Base-by-base conservation (phyloP, 1,140 invertebrate genomes). In the Halictus rubicundus region DNA sequence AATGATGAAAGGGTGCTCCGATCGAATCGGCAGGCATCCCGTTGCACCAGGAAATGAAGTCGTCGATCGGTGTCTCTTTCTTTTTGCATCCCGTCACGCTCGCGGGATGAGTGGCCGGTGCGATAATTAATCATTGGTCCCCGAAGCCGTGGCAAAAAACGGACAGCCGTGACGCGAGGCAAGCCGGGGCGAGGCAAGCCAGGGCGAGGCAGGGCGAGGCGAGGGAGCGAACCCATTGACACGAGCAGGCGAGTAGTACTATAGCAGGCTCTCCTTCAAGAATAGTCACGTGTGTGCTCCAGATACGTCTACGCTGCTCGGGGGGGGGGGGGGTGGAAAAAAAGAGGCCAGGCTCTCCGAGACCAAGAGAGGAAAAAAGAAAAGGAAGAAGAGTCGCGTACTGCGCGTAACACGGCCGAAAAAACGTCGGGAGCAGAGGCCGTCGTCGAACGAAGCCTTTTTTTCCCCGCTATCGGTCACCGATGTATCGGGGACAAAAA, bases 51-150 rank as follows among this genome's bases (percentile, higher is more conserved):
- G 68, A 71, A 72, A 72, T 65, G 27, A 65, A 72, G 69, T 72
- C 14, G 69, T 78, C 9, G 21, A 32, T 21, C 27, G 14, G 23
- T 27, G 59, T 25, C 14, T 63, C 57, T 10, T 32, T 37, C 49
- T 78, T 78, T 78, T 46, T 72, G 49, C 60, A 80, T 84, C 60
- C 27, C 57, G 46, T 54, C 46, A 66, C 54, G 72, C 69, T 6
- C 54, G 7, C 59, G 68, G 65, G 82, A 85, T 69, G 57, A 83
- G 61, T 59, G 72, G 72, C 59, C 71, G 72, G 9, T 39, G 42
- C 72, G 76, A 85, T 84, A 84, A 85, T 85, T 85, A 85, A 85
- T 81, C 59, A 81, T 71, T 84, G 78, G 72, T 73, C 78, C 63
- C 27, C 70, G 78, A 76, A 69, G 57, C 64, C 32, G 57, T 25